These are phyloP conservation scores for Hyperoplus lanceolatus DNA, from an alignment of 2,797 vertebrate species.

Conservation along the genomic window DNA sequence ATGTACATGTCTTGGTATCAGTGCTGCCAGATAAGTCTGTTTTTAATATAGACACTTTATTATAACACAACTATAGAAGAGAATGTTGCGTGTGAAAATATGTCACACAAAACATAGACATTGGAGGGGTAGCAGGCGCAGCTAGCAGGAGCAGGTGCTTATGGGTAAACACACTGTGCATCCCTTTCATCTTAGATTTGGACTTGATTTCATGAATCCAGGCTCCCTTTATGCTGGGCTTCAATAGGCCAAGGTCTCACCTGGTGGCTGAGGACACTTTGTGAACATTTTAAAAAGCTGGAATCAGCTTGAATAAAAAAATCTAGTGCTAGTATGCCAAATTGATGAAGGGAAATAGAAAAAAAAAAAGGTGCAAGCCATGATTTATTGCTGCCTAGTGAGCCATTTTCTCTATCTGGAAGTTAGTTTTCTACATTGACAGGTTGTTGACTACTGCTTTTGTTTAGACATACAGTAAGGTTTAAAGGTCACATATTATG, in stretches of 20 bases:
- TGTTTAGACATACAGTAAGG: neutral
- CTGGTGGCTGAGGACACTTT: neutral
- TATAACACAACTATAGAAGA: conserved; percentile 6
- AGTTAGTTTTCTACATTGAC: neutral
- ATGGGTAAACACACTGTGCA: conserved; percentile 53
- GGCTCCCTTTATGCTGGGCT: neutral
- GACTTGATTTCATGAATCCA: neutral
- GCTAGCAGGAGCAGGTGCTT: conserved; percentile 42
- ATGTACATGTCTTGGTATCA: neutral
- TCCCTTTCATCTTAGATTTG: conserved; percentile 5
- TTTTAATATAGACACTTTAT: neutral
- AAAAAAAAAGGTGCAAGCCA: neutral
- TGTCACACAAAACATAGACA: neutral
- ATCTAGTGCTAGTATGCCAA: neutral
- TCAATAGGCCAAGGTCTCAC: neutral
- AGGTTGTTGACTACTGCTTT: conserved; percentile 7
- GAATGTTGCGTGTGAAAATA: conserved; percentile 64
- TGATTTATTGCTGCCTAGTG: neutral
- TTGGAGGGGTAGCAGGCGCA: conserved; percentile 16
- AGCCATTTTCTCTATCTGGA: neutral
- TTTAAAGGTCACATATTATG: neutral
- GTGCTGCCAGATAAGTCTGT: neutral
- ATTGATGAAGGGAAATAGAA: neutral
- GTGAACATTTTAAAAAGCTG: neutral
- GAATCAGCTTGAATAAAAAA: neutral